Base-by-base conservation (phyloP, 2,888 invertebrate species). In the Hoplodrina blanda region DNA sequence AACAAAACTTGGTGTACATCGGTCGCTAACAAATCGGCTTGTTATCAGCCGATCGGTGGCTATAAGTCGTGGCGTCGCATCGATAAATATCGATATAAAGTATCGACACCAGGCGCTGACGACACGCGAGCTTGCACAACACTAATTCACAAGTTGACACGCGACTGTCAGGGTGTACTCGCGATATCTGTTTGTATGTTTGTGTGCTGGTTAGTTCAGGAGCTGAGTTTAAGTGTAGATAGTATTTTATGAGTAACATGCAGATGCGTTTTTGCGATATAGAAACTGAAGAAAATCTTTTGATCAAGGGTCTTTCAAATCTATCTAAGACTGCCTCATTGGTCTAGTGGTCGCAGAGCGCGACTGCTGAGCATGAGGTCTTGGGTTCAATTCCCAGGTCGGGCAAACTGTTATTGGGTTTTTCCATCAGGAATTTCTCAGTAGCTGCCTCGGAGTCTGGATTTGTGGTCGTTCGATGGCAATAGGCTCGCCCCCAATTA, bases 21-120 rank as follows among this genome's bases (percentile, higher is more conserved):
- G 81, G 79, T 82, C 87, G 90, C 90, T 92, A 92, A 94, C 94
- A 94, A 94, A 94, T 94, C 94, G 92, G 90, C 90, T 92, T 90
- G 92, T 93, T 94, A 94, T 94, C 94, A 90, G 82, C 79, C 87
- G 89, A 94, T 94, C 94, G 87, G 84, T 83, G 89, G 91, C 91
- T 90, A 93, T 94, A 94, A 94, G 91, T 93, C 90, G 91, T 87
- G 78, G 89, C 88, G 89, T 90, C 90, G 91, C 88, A 86, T 90
- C 91, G 91, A 92, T 93, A 93, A 93, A 92, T 92, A 93, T 92
- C 91, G 91, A 91, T 91, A 90, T 90, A 90, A 87, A 76, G 82
- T 88, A 91, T 91, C 91, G 92, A 92, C 90, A 90, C 83, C 83
- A 76, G 88, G 83, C 85, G 87, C 90, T 87, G 90, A 87, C 86